phyloP scores from a whole-genome alignment of 2,797 vertebrate genomes.

The Todus mexicanus region DNA sequence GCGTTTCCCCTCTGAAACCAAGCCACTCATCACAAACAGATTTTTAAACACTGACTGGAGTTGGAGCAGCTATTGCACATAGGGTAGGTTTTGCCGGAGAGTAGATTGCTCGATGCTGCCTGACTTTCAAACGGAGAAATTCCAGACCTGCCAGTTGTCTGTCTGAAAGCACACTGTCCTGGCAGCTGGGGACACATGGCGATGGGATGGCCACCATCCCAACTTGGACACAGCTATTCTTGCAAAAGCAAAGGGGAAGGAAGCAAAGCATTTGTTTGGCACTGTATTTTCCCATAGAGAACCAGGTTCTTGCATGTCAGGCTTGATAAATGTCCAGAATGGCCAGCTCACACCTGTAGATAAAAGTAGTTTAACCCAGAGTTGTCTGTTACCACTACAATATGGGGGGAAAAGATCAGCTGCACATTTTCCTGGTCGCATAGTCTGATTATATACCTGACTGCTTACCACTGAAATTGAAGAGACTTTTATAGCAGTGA shows the following conservation, averaged over 20 bases:
- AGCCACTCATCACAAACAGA: not conserved
- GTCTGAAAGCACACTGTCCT: not conserved
- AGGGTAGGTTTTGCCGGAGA: not conserved
- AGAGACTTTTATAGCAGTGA: not conserved
- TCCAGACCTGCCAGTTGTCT: not conserved
- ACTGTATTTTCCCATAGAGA: not conserved
- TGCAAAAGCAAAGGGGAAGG: not conserved
- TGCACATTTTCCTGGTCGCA: not conserved
- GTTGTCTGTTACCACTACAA: not conserved
- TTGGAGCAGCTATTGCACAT: not conserved
- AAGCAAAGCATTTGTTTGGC: not conserved
- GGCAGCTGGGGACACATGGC: not conserved
- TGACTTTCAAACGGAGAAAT: not conserved
- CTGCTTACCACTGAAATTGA: not conserved
- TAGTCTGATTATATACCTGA: not conserved
- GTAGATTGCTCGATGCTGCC: rapidly evolving
- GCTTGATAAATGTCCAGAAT: not conserved
- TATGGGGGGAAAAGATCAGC: not conserved
- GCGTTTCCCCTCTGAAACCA: not conserved
- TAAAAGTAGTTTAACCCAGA: not conserved
- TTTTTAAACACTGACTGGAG: not conserved
- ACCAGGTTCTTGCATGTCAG: not conserved
- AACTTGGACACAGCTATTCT: not conserved
- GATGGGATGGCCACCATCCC: not conserved
- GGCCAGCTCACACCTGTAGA: not conserved